Evolutionary conservation across 2,113 vertebrate genomes (phyloP).

Genomic region (Pseudorectes ferrugineus): DNA sequence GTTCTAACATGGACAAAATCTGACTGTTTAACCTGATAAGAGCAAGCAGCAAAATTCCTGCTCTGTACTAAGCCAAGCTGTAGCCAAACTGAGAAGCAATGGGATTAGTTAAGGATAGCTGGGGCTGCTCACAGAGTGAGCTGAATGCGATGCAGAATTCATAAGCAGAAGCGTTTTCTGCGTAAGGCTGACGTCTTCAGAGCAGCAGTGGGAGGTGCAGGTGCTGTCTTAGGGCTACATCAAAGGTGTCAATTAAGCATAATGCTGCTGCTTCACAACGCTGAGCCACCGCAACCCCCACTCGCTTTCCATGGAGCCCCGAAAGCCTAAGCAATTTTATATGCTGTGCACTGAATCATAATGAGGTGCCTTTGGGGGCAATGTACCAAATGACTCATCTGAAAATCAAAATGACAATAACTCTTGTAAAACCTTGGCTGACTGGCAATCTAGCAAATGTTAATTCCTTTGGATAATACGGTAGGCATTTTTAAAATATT

Average conservation of each 20-base stretch:
- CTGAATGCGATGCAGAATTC: conserved; percentile 74
- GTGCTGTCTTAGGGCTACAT: conserved; percentile 79
- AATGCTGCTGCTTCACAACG: conserved; percentile 62
- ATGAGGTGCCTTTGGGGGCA: conserved; percentile 69
- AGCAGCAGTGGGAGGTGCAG: conserved; percentile 81
- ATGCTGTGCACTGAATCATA: conserved; percentile 75
- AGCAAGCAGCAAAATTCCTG: conserved; percentile 56
- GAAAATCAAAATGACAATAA: conserved; percentile 71
- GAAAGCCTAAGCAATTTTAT: conserved; percentile 64
- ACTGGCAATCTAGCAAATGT: conserved; percentile 49
- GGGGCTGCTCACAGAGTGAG: conserved; percentile 70
- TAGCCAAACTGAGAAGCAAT: conserved; percentile 54
- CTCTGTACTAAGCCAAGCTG: conserved; percentile 59
- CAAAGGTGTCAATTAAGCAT: conserved; percentile 81
- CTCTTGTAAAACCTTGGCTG: conserved; percentile 54
- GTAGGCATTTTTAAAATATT: conserved; percentile 6
- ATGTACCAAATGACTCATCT: conserved; percentile 73
- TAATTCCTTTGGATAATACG: conserved; percentile 26
- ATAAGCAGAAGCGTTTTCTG: conserved; percentile 79
- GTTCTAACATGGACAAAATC: conserved; percentile 79
- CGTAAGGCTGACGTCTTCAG: conserved; percentile 82
- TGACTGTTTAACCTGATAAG: conserved; percentile 55
- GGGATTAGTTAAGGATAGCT: conserved; percentile 68
- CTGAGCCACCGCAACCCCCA: conserved; percentile 64
- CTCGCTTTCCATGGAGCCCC: conserved; percentile 56